These are phyloP conservation scores for Hypotaenidia philippensis DNA, from an alignment of 2,797 vertebrate genomes.

Conservation along the genomic window DNA sequence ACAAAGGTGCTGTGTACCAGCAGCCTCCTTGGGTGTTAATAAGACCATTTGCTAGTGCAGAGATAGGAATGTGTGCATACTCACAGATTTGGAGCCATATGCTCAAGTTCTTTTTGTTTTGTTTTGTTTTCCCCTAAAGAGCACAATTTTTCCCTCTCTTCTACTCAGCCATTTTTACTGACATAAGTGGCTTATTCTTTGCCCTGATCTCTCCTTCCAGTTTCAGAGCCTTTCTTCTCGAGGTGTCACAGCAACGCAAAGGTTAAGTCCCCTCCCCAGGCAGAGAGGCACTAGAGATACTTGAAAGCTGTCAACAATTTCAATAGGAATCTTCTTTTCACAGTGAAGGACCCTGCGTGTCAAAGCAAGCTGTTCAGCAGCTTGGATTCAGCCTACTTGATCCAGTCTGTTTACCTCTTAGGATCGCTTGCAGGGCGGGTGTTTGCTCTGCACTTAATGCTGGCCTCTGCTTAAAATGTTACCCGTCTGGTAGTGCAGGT, in stretches of 20 bases:
- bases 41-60: background rate
- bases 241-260: slow-evolving; percentile 8
- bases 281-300: slow-evolving; percentile 39
- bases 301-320: slow-evolving; percentile 50
- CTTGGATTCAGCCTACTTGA: slow-evolving; percentile 45
- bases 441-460: background rate
- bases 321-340: slow-evolving; percentile 34
- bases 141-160: background rate
- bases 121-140: slow-evolving; percentile 19
- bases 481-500: background rate
- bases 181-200: slow-evolving; percentile 3
- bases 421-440: background rate
- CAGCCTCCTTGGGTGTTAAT: background rate
- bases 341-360: slow-evolving; percentile 13
- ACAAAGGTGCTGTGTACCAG: background rate
- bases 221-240: slow-evolving; percentile 12
- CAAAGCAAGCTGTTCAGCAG: slow-evolving; percentile 60
- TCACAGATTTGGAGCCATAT: slow-evolving; percentile 50
- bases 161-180: background rate
- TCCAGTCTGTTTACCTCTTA: slow-evolving; percentile 33
- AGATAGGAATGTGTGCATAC: background rate
- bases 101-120: slow-evolving; percentile 27
- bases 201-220: slow-evolving; percentile 4
- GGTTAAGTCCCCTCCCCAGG: slow-evolving; percentile 21
- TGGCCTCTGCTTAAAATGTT: background rate